These are phyloP conservation scores for Campoplex nolae DNA, from an alignment of 2,888 invertebrate genomes.

Conservation along the genomic window DNA sequence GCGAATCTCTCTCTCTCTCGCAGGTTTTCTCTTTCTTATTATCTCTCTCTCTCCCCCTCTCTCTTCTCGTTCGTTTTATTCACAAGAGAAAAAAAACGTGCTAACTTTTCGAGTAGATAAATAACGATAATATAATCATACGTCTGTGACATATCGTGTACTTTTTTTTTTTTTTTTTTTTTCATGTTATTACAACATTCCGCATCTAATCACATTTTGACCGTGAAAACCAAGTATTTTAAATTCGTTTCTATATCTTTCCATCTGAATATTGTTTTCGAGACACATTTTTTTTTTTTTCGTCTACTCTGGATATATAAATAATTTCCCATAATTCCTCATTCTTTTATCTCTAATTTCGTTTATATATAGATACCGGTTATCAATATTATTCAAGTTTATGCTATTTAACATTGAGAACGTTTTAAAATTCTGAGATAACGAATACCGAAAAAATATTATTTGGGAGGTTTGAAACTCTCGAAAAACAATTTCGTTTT, in stretches of 20 bases:
- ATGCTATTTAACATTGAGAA: background rate
- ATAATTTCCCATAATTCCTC: background rate
- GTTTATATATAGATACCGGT: background rate
- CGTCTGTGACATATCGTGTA: background rate
- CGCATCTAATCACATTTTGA: background rate
- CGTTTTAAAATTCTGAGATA: background rate
- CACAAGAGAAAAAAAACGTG: background rate
- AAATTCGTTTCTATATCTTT: background rate
- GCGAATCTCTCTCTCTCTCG: background rate
- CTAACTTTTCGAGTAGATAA: background rate
- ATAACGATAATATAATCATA: background rate
- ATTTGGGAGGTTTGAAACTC: background rate
- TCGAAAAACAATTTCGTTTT: background rate
- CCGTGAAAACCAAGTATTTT: constrained; percentile 1
- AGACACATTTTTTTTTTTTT: background rate
- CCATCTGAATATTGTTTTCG: background rate
- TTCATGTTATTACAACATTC: background rate
- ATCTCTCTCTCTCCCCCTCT: background rate
- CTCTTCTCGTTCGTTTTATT: background rate
- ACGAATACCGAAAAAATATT: background rate
- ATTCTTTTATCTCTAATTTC: background rate
- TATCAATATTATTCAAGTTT: constrained; percentile 19
- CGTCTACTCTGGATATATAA: background rate
- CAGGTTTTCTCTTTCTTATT: background rate
- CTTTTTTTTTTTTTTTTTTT: background rate